phyloP scores from a whole-genome alignment of 2,888 invertebrate genomes.

The Temnothorax unifasciatus region DNA sequence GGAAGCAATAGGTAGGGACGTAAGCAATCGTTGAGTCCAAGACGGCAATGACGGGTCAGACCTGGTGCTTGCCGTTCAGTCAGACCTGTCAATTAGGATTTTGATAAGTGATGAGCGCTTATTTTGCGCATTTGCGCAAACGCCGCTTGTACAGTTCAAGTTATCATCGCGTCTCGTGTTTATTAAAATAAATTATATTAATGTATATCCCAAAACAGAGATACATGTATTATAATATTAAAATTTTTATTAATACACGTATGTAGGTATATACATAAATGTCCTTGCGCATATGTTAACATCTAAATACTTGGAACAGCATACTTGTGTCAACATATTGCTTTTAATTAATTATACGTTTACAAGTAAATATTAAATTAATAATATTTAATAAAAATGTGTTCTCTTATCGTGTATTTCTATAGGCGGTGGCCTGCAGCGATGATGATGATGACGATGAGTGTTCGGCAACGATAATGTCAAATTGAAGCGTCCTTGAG shows the following conservation, averaged over 20 bases:
- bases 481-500: background rate
- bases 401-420: background rate
- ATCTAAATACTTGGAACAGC: too few species aligned
- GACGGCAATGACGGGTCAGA: background rate
- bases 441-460: background rate
- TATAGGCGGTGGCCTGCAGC: background rate
- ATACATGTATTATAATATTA: too few species aligned
- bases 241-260: too few species aligned
- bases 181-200: too few species aligned
- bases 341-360: background rate
- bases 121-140: background rate
- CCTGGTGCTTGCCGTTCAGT: background rate
- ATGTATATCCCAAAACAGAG: too few species aligned
- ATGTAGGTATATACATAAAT: too few species aligned
- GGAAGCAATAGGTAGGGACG: background rate
- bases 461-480: background rate
- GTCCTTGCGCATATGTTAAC: background rate
- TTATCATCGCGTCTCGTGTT: too few species aligned
- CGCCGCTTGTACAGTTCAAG: background rate
- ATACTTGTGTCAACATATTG: too few species aligned
- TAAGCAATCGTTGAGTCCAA: background rate
- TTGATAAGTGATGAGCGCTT: background rate
- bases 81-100: background rate
- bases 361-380: background rate
- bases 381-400: background rate